Evolutionary conservation across 2,797 vertebrate species (phyloP), one percentile per base, ranked within the genome.

Genomic region (Buceros bicornis): DNA sequence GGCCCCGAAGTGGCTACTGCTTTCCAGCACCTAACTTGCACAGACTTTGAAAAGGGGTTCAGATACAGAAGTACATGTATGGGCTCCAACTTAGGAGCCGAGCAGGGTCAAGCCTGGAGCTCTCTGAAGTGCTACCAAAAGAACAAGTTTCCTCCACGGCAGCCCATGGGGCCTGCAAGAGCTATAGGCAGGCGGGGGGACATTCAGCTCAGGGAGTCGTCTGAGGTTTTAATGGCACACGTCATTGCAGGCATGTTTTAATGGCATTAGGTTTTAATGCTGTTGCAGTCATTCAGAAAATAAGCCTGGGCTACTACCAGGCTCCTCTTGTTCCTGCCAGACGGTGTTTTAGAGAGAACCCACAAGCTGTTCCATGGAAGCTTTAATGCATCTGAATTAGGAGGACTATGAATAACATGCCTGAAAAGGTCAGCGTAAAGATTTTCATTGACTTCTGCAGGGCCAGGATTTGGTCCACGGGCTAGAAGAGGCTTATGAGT

Each of bases 221-320:
- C 93, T 80, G 67, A 53, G 62, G 62, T 82, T 93, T 95, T 90
- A 95, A 94, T 40, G 78, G 87, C 80, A 90, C 25, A 73, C 42
- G 11, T 96, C 93, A 95, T 57, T 45, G 33, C 40, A 84, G 80
- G 92, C 31, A 74, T 80, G 83, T 92, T 97, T 97, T 95, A 96
- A 97, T 92, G 86, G 95, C 81, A 96, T 96, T 96, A 94, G 78
- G 81, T 82, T 95, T 96, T 96, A 94, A 94, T 67, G 94, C 80
- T 2, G 15, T 58, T 69, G 80, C 74, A 96, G 77, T 79, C 86
- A 96, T 96, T 96, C 96, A 96, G 94, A 96, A 95, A 96, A 92
- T 71, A 94, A 90, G 71, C 64, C 88, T 47, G 71, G 86, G 78
- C 83, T 87, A 89, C 82, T 80, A 95, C 31, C 88, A 88, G 50